Percentiles rank a stretch among this genome's conserved stretches.
Evolutionary conservation across 2,113 vertebrate genomes (phyloP).

Genomic region (Heterotilapia buettikoferi): DNA sequence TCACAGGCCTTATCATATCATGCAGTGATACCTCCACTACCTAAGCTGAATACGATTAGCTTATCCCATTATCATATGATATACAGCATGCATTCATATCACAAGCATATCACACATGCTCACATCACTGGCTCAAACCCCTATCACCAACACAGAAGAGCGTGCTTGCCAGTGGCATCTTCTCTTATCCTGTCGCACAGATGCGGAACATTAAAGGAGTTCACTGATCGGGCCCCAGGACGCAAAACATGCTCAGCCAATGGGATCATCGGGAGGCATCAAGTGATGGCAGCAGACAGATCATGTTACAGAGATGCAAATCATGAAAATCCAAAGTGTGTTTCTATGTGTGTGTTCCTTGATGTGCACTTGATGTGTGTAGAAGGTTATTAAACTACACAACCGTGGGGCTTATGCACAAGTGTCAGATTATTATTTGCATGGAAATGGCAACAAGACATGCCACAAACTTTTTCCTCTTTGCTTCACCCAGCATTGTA

Average conservation of each 20-base stretch:
- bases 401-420: not conserved
- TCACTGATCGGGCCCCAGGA: not conserved
- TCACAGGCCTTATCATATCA: not conserved
- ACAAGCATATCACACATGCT: not conserved
- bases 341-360: not conserved
- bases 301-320: conserved; percentile 7
- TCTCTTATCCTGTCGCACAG: conserved; percentile 19
- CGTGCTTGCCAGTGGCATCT: not conserved
- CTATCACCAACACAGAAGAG: not conserved
- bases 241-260: not conserved
- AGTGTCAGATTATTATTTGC: conserved; percentile 38
- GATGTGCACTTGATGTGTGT: not conserved
- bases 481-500: not conserved
- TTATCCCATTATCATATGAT: not conserved
- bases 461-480: not conserved
- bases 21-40: not conserved
- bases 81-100: not conserved
- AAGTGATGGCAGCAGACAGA: not conserved
- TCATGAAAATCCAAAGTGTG: conserved; percentile 2
- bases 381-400: conserved; percentile 3
- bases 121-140: not conserved
- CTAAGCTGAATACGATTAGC: not conserved
- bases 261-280: not conserved
- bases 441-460: conserved; percentile 1
- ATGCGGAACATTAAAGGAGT: conserved; percentile 12